Conservation (phyloP, 2,113 vertebrate genomes). For the Semnornis frantzii region DNA sequence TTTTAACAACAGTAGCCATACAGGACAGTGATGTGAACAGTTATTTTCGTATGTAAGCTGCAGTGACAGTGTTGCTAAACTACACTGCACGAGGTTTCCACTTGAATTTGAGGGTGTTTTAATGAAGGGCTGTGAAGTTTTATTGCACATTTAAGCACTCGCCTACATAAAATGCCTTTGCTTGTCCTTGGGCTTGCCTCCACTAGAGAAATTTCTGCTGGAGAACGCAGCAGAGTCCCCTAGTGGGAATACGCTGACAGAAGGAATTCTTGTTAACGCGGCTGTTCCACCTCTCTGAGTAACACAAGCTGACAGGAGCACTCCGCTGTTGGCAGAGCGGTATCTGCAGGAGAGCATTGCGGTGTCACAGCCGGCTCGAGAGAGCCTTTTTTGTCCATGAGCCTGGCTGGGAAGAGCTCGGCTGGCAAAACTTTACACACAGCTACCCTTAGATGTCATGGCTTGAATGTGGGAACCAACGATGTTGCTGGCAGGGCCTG, state of each 20-base stretch:
- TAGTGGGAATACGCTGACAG: neutral
- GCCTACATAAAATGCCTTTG: neutral
- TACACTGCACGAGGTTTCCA: neutral
- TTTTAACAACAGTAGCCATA: neutral
- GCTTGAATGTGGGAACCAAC: neutral
- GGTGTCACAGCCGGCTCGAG: neutral
- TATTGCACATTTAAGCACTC: neutral
- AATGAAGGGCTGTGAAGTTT: neutral
- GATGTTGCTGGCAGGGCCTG: neutral
- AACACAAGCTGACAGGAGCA: neutral
- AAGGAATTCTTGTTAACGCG: neutral
- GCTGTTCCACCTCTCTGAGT: neutral
- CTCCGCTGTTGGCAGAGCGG: neutral
- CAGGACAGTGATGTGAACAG: neutral
- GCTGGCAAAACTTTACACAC: neutral
- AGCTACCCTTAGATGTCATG: neutral
- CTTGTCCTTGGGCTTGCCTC: neutral
- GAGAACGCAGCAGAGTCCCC: slow-evolving; percentile 26
- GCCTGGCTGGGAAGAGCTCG: neutral
- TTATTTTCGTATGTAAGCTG: neutral
- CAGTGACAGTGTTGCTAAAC: fast-evolving
- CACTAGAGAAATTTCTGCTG: neutral
- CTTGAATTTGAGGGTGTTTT: neutral
- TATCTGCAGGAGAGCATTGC: neutral
- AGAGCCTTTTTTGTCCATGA: slow-evolving; percentile 21